Evolutionary conservation across 1,140 invertebrate genomes (phyloP).

Genomic region (Drosophila ananassae): DNA sequence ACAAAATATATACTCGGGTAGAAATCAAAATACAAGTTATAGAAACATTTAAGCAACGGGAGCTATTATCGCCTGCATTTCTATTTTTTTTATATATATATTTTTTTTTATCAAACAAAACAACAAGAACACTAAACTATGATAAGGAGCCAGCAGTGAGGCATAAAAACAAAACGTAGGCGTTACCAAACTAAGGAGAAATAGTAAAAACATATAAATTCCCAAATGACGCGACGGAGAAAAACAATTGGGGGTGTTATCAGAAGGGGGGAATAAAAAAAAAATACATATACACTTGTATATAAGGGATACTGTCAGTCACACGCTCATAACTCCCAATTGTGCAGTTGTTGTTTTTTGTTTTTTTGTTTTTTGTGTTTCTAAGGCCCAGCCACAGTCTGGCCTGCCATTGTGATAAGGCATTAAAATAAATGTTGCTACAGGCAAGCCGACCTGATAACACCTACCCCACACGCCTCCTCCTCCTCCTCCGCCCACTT

Average conservation of each 20-base stretch:
- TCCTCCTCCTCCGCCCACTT: constrained; percentile 27
- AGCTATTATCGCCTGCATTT: constrained; percentile 17
- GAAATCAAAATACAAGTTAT: background rate
- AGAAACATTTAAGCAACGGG: constrained; percentile 12
- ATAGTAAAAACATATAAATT: constrained; percentile 51
- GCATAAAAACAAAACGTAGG: constrained; percentile 80
- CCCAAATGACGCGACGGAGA: constrained; percentile 53
- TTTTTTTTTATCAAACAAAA: constrained; percentile 35
- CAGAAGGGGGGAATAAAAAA: constrained; percentile 23
- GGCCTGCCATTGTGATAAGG: constrained; percentile 67
- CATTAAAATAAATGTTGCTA: constrained; percentile 80
- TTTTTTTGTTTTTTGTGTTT: constrained; percentile 8
- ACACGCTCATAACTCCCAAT: constrained; percentile 79
- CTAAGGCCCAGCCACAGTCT: constrained; percentile 42
- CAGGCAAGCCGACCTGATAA: constrained; percentile 70
- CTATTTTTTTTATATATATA: background rate
- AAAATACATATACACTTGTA: constrained; percentile 7
- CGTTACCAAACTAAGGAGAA: constrained; percentile 62
- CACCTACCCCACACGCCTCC: constrained; percentile 47
- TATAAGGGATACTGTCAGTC: constrained; percentile 40
- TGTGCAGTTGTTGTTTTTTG: constrained; percentile 71
- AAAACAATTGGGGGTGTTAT: constrained; percentile 54
- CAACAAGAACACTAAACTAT: constrained; percentile 63
- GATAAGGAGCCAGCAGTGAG: constrained; percentile 58
- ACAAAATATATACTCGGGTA: constrained; percentile 15